A percentile compares a stretch with the other conserved stretches of the same genome.
These are phyloP conservation scores for Trichoplusia ni DNA, from an alignment of 1,140 invertebrate genomes.

Conservation along the genomic window DNA sequence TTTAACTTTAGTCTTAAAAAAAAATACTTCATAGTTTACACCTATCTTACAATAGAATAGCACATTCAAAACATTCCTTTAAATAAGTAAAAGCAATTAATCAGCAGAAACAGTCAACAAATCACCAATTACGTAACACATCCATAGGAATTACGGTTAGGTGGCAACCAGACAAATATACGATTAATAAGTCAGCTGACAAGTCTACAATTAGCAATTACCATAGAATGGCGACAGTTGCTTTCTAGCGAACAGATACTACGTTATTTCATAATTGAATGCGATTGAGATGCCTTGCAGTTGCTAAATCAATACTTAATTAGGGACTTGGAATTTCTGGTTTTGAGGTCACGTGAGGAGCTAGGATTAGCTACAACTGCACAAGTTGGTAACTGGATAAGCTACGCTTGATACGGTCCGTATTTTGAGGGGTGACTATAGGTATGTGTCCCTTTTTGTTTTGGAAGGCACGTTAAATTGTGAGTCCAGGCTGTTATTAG, in stretches of 20 bases:
- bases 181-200: constrained; percentile 29
- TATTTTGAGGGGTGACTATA: too few species aligned
- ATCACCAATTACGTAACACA: neutral
- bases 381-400: too few species aligned
- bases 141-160: neutral
- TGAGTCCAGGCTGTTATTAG: too few species aligned
- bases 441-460: neutral
- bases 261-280: constrained; percentile 3
- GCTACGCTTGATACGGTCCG: too few species aligned
- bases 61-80: too few species aligned
- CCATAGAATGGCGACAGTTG: constrained; percentile 40
- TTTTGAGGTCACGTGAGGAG: too few species aligned
- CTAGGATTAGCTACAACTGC: too few species aligned
- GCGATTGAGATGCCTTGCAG: neutral
- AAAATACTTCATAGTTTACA: too few species aligned
- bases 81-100: too few species aligned
- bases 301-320: constrained; percentile 4
- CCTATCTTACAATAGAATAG: too few species aligned
- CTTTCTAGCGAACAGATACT: constrained; percentile 14
- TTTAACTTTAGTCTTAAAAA: too few species aligned
- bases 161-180: constrained; percentile 33
- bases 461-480: neutral
- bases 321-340: neutral
- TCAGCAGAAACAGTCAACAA: too few species aligned
- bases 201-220: constrained; percentile 37